These are phyloP conservation scores for Plutella xylostella DNA, from an alignment of 2,888 invertebrate species.

Conservation along the genomic window DNA sequence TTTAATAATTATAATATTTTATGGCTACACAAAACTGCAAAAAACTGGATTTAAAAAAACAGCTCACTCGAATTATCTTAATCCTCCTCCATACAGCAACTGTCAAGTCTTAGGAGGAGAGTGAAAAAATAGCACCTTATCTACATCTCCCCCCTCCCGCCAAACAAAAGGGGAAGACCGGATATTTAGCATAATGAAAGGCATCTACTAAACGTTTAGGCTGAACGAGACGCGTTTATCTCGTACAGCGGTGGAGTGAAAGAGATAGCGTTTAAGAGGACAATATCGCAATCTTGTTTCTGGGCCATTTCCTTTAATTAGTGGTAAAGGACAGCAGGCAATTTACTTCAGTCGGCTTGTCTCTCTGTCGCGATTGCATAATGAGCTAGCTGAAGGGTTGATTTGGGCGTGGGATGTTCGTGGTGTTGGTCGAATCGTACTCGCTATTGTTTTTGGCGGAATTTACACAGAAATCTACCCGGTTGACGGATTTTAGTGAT, in stretches of 20 bases:
- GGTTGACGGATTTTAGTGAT: too few relatives aligned
- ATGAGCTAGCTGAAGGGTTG: constrained; percentile 8
- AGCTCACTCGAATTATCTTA: constrained; percentile 56
- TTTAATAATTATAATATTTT: too few relatives aligned
- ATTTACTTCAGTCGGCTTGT: constrained; percentile 47
- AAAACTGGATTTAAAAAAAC: constrained; percentile 50
- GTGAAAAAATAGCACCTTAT: constrained; percentile 40
- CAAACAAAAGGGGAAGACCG: constrained; percentile 47
- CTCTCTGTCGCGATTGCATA: not conserved
- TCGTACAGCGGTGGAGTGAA: constrained; percentile 18
- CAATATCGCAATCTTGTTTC: constrained; percentile 72
- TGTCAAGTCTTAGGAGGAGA: constrained; percentile 53
- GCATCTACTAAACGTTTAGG: constrained; percentile 61
- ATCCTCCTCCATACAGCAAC: constrained; percentile 66
- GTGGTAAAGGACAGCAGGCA: constrained; percentile 56
- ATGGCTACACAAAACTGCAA: too few relatives aligned
- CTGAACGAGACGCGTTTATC: constrained; percentile 29
- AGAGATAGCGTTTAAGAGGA: constrained; percentile 43
- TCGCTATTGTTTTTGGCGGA: too few relatives aligned
- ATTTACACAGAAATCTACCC: too few relatives aligned
- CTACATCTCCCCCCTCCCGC: constrained; percentile 36
- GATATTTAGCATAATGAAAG: constrained; percentile 70
- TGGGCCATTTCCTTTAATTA: constrained; percentile 70
- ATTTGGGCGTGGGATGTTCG: constrained; percentile 5
- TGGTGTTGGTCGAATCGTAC: constrained; percentile 2